Evolutionary conservation across 2,797 vertebrate species (phyloP), one percentile per base, ranked within the genome.

Genomic region (Selene dorsalis): DNA sequence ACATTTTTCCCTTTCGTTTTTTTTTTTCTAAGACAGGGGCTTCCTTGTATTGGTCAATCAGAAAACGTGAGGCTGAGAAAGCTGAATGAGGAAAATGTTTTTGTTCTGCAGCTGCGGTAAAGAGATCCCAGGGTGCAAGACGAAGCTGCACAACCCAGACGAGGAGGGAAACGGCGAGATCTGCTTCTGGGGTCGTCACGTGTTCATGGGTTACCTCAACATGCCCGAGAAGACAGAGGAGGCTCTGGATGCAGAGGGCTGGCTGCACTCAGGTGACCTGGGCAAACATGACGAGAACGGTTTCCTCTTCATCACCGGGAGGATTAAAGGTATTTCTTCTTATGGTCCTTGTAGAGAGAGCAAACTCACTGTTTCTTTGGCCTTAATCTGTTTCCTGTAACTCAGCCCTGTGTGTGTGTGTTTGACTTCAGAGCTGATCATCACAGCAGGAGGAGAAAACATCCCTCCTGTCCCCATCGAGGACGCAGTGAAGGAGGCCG

Each of bases 121-220:
- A 84, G 92, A 95, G 60, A 32, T 97, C 20, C 61, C 69, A 0
- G 98, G 97, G 0, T 97, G 96, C 69, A 84, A 85, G 85, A 98
- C 95, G 0, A 95, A 96, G 93, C 93, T 99, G 62, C 64, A 92
- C 16, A 94, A 93, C 11, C 95, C 94, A 0, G 96, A 95, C 35
- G 10, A 13, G 0, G 95, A 97, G 0, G 96, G 95, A 2, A 74
- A 35, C 0, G 97, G 98, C 0, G 98, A 99, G 91, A 86, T 99
- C 86, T 98, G 97, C 82, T 96, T 97, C 81, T 96, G 96, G 79
- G 98, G 98, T 0, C 94, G 98, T 0, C 97, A 99, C n/a, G 10
- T 99, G 83, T 99, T 99, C 91, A 99, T 99, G 98, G 98, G 98
- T 32, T 99, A 99, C 80, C 90, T 99, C 83, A 96, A 96, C 80